phyloP scores from a whole-genome alignment of 2,113 vertebrate species.

The Eretmochelys imbricata region DNA sequence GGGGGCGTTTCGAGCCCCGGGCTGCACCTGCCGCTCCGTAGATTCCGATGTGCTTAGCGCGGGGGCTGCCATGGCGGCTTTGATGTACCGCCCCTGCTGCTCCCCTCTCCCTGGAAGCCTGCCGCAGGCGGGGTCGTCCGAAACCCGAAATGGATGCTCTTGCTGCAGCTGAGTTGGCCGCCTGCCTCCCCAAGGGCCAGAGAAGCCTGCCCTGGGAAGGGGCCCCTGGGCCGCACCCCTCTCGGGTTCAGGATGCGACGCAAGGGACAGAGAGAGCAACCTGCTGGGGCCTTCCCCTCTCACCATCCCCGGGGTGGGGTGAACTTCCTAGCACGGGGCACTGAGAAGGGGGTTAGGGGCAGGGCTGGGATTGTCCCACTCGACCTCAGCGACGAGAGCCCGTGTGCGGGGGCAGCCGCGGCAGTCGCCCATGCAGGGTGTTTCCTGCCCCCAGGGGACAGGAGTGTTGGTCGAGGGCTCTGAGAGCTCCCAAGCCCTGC shows the following conservation, averaged over 20 bases:
- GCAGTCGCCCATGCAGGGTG: background rate
- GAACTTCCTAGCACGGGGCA: background rate
- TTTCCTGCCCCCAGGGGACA: background rate
- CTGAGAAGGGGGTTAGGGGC: background rate
- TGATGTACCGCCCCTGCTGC: background rate
- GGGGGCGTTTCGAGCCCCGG: background rate
- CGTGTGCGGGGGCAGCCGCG: too few species aligned
- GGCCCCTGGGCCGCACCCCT: background rate
- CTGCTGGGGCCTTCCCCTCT: background rate
- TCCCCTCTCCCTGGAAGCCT: background rate
- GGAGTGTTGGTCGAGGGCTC: background rate
- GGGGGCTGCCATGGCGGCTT: background rate
- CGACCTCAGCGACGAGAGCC: background rate
- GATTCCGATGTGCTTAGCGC: background rate
- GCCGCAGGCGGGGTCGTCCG: background rate
- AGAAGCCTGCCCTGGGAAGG: background rate
- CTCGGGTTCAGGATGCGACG: background rate
- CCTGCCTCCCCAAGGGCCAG: background rate
- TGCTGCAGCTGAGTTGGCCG: too few species aligned
- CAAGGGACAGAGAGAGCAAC: background rate
- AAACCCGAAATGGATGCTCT: background rate
- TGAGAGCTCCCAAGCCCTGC: background rate
- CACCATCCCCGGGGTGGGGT: background rate
- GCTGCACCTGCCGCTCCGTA: background rate
- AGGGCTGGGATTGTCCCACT: background rate